These are phyloP conservation scores for Poecilia wingei DNA, from an alignment of 2,797 vertebrate genomes.

Conservation along the genomic window DNA sequence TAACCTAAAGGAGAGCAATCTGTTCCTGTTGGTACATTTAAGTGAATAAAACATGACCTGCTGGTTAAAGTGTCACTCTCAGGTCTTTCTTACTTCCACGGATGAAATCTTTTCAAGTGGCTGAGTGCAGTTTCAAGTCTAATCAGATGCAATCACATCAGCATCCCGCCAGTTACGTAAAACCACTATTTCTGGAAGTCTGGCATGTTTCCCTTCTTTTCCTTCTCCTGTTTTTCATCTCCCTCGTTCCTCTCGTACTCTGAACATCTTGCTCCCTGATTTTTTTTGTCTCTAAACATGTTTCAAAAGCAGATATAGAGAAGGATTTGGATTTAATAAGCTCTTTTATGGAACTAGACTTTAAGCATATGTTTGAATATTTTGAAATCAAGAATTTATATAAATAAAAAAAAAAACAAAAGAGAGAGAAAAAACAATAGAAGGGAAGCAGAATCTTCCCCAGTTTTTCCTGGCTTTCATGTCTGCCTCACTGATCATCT, in stretches of 20 bases:
- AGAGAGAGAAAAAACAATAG: neutral
- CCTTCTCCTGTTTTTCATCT: neutral
- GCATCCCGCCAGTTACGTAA: conserved; percentile 60
- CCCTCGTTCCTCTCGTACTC: neutral
- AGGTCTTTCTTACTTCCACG: neutral
- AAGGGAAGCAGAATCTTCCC: neutral
- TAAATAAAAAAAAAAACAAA: neutral
- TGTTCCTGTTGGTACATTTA: fast-evolving
- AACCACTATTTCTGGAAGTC: conserved; percentile 57
- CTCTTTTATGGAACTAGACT: neutral
- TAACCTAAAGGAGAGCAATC: neutral
- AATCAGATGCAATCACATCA: conserved; percentile 74
- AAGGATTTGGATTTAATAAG: neutral
- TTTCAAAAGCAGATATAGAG: neutral
- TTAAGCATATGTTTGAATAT: conserved; percentile 8
- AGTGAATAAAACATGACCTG: conserved; percentile 4
- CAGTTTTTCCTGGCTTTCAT: neutral
- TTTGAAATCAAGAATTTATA: neutral
- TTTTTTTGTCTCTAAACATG: conserved; percentile 14
- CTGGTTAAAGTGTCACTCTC: neutral
- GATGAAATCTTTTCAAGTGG: conserved; percentile 37
- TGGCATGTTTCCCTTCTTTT: conserved; percentile 12
- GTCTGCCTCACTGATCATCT: conserved; percentile 12
- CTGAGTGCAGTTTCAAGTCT: conserved; percentile 59
- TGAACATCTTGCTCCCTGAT: conserved; percentile 21